Evolutionary conservation across 2,888 invertebrate genomes (phyloP), one percentile per base, ranked within the genome.

Genomic region (Agrotis clavis): DNA sequence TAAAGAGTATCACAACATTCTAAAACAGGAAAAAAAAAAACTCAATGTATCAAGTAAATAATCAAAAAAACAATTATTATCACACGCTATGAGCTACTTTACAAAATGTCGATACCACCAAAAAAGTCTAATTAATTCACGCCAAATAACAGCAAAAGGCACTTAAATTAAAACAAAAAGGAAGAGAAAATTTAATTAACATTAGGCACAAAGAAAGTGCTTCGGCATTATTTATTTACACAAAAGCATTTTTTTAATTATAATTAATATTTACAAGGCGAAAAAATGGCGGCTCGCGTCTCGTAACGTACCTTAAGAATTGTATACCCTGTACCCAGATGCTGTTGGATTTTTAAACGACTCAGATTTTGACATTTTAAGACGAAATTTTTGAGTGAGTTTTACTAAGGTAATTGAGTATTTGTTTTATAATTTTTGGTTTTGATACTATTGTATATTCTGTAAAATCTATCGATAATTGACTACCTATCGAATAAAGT

Each of bases 191-290:
- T 90, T 94, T 95, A 95, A 95, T 95, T 95, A 94, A 92, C 92
- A 94, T 94, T 90, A 94, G 54, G 79, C 67, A 72, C 93, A 94
- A 93, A 92, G 91, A 86, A 84, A 84, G 84, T 81, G 89, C 88
- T 88, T 86, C 84, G 86, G 90, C 91, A 90, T 94, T 93, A 94
- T 94, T 95, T 95, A 95, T 95, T 94, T 92, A 93, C 82, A 91
- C 92, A 92, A 93, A 93, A 94, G 91, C 88, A 91, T 89, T 92
- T 93, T 91, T 94, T 94, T 94, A 94, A 95, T 95, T 95, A 94
- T 93, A 94, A 96, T 95, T 95, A 95, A 95, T 95, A 94, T 95
- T 95, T 93, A 94, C 92, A 93, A 94, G 92, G 90, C 86, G 88
- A 85, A 90, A 90, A 89, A 90, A 91, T 89, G 89, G 85, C 83